phyloP scores from a whole-genome alignment of 2,113 vertebrate genomes.

The Ammospiza caudacuta region DNA sequence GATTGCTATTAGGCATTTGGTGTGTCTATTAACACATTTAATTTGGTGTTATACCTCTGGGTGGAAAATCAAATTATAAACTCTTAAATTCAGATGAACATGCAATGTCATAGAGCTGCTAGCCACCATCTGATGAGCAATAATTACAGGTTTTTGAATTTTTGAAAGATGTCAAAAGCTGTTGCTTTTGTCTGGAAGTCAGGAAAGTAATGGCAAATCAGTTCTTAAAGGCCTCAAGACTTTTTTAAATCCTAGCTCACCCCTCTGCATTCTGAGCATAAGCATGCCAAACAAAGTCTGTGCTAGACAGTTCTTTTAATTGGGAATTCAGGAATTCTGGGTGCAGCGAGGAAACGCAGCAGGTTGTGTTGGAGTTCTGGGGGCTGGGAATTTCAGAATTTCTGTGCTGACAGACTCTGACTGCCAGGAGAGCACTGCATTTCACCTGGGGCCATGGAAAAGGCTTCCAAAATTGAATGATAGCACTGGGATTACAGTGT shows the following conservation, averaged over 20 bases:
- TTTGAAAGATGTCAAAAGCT: neutral
- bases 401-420: neutral
- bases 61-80: neutral
- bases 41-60: neutral
- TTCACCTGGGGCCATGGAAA: neutral
- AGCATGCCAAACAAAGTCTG: neutral
- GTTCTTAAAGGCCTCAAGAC: neutral
- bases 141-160: neutral
- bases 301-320: accelerated
- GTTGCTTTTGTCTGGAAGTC: neutral
- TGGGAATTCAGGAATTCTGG: neutral
- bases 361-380: neutral
- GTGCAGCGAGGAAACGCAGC: neutral
- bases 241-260: neutral
- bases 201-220: neutral
- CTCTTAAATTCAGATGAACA: neutral
- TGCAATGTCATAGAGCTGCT: neutral
- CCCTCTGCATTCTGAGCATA: neutral
- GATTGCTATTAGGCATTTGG: neutral
- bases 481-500: neutral
- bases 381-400: neutral
- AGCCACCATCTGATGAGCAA: neutral
- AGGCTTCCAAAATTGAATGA: neutral
- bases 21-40: neutral
- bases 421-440: neutral